Percentiles rank a stretch among this genome's conserved stretches.
Conservation (phyloP, 2,888 invertebrate genomes). For the Agriotes lineatus region DNA sequence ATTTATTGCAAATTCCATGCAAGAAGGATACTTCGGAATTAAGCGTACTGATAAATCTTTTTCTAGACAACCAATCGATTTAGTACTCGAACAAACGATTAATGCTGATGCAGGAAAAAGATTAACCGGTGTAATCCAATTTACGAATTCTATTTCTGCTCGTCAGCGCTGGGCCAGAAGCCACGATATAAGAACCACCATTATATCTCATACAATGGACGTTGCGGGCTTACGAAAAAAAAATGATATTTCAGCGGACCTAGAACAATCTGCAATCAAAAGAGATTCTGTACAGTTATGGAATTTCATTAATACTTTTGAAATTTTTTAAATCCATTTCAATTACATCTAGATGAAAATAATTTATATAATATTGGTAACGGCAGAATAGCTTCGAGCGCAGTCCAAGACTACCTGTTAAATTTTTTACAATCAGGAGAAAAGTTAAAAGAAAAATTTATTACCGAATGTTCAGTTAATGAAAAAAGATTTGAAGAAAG, state of each 20-base stretch:
- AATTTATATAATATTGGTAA: too few relatives aligned
- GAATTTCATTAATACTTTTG: too few relatives aligned
- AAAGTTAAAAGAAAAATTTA: too few relatives aligned
- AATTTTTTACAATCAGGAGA: too few relatives aligned
- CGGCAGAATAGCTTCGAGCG: too few relatives aligned
- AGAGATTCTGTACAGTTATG: too few relatives aligned
- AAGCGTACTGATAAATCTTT: not conserved
- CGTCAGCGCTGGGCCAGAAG: not conserved
- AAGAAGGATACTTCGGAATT: not conserved
- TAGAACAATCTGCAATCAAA: too few relatives aligned
- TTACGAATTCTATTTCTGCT: conserved; percentile 9
- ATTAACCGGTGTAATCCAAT: not conserved
- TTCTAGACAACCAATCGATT: not conserved
- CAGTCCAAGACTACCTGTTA: too few relatives aligned
- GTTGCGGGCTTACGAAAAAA: conserved; percentile 31
- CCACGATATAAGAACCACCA: not conserved
- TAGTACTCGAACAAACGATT: not conserved
- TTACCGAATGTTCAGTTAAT: too few relatives aligned
- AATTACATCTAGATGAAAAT: too few relatives aligned
- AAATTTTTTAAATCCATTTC: too few relatives aligned
- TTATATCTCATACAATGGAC: not conserved
- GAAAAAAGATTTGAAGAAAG: too few relatives aligned
- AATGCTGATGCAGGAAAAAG: conserved; percentile 1
- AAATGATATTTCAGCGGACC: conserved; percentile 42
- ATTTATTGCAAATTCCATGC: not conserved